These are phyloP conservation scores for Pilophorus perplexus DNA, from an alignment of 2,888 invertebrate species.

Conservation along the genomic window DNA sequence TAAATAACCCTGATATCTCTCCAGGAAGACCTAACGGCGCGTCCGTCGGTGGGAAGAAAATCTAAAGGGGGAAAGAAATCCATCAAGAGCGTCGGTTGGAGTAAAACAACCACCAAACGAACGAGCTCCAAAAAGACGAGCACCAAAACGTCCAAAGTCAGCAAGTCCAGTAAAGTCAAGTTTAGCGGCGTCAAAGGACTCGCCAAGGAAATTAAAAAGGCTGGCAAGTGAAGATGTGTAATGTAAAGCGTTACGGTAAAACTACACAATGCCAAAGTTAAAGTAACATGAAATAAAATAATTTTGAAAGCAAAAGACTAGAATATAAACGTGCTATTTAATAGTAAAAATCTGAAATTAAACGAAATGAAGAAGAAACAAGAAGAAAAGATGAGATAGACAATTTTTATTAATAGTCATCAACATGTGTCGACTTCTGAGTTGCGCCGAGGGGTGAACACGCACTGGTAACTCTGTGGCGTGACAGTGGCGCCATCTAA, in stretches of 20 bases:
- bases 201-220: neutral
- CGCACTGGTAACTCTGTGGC: conserved; percentile 59
- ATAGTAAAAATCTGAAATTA: too few relatives aligned
- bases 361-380: too few relatives aligned
- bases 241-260: too few relatives aligned
- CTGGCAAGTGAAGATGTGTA: neutral
- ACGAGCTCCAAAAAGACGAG: neutral
- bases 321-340: too few relatives aligned
- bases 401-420: too few relatives aligned
- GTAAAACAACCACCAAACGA: neutral
- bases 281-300: too few relatives aligned
- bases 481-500: conserved; percentile 60
- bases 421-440: neutral
- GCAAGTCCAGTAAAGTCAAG: neutral
- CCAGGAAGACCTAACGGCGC: conserved; percentile 1
- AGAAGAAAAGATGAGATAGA: too few relatives aligned
- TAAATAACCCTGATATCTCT: neutral
- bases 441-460: conserved; percentile 54
- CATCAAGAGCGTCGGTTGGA: neutral
- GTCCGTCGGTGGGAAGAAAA: neutral
- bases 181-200: neutral
- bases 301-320: too few relatives aligned
- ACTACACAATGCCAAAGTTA: too few relatives aligned
- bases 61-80: neutral
- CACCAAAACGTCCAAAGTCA: neutral